Conservation (phyloP, 2,113 vertebrate species). For the Nothobranchius furzeri region DNA sequence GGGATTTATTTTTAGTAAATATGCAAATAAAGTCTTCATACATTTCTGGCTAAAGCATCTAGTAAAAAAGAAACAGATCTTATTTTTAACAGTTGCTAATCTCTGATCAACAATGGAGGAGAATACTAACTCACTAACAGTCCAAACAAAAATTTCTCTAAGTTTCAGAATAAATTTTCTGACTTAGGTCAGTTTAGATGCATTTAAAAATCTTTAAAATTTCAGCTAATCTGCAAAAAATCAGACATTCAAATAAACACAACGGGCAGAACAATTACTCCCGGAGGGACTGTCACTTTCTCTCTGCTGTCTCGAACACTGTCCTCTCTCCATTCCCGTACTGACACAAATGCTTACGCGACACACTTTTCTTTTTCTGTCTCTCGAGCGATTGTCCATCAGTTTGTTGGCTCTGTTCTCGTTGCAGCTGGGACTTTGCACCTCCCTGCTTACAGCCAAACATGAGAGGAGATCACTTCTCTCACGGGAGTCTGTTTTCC, state of each 20-base stretch:
- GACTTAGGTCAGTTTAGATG: no score
- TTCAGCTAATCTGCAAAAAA: background rate
- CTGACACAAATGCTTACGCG: conserved; percentile 57
- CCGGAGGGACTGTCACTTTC: conserved; percentile 35
- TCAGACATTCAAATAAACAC: background rate
- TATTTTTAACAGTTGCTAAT: no score
- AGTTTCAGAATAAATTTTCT: no score
- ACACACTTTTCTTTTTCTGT: conserved; percentile 30
- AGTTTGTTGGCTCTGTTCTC: conserved; percentile 77
- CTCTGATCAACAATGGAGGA: no score
- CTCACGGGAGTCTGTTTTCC: conserved; percentile 28
- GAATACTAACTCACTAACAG: no score
- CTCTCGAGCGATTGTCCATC: conserved; percentile 63
- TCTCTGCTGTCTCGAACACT: conserved; percentile 28
- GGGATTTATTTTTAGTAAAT: no score
- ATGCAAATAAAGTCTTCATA: no score
- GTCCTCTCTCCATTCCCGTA: conserved; percentile 20
- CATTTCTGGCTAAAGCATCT: no score
- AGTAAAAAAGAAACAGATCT: no score
- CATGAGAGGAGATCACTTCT: conserved; percentile 5
- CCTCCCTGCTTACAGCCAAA: conserved; percentile 73
- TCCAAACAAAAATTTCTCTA: no score
- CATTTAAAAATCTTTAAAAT: no score
- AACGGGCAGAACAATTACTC: conserved; percentile 6
- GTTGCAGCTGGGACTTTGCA: conserved; percentile 84